Percentiles rank a stretch among this genome's conserved stretches.
phyloP scores from a whole-genome alignment of 2,888 invertebrate species.

The Ctenicera cuprea region DNA sequence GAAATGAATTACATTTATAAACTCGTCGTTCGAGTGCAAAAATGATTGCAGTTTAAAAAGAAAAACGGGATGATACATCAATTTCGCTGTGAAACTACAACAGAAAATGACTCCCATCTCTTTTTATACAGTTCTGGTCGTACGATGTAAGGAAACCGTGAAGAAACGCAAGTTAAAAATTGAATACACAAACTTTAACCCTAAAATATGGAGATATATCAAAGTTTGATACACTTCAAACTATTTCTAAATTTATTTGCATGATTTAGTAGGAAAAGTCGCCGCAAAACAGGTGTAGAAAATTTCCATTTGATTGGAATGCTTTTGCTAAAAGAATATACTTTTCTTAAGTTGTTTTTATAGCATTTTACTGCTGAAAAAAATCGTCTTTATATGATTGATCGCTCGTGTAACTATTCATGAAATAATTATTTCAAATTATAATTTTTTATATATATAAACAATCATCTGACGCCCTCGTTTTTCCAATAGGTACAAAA shows the following conservation, averaged over 20 bases:
- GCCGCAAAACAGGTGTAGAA: constrained; percentile 14
- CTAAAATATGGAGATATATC: constrained; percentile 39
- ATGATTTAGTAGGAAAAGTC: constrained; percentile 25
- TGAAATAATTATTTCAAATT: too few species aligned
- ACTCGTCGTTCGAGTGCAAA: constrained; percentile 28
- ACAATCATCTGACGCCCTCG: too few species aligned
- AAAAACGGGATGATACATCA: constrained; percentile 26
- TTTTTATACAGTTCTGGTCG: neutral
- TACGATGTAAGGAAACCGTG: neutral
- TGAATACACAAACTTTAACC: constrained; percentile 28
- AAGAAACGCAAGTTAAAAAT: neutral
- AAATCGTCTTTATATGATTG: too few species aligned
- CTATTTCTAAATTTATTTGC: constrained; percentile 32
- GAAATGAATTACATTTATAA: constrained; percentile 14
- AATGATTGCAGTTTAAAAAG: constrained; percentile 33
- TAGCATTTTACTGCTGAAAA: too few species aligned
- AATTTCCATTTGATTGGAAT: constrained; percentile 9
- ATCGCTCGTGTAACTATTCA: too few species aligned
- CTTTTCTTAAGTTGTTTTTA: neutral
- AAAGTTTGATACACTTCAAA: constrained; percentile 36
- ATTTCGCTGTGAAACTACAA: neutral
- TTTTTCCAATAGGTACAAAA: too few species aligned
- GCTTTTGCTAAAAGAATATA: neutral
- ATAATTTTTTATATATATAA: too few species aligned
- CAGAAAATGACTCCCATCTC: neutral